Base-by-base conservation (phyloP, 2,113 vertebrate species). In the Baryphthengus martii region DNA sequence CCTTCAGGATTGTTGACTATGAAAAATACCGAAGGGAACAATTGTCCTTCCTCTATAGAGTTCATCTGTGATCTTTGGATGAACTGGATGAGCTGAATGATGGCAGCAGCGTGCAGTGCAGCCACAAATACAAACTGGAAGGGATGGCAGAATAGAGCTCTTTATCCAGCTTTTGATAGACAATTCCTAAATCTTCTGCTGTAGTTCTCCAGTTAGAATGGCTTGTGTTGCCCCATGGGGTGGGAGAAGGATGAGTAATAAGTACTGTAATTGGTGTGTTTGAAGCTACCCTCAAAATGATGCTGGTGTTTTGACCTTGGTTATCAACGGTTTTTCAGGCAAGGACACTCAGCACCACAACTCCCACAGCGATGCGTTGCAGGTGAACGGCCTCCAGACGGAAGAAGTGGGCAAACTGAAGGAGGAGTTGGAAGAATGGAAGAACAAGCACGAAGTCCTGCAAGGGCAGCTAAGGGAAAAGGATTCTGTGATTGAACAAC, bases 381-480 rank as follows among this genome's bases (percentile, higher is more conserved):
- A 99, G 71, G 84, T 99, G 94, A 99, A 99, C 20, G 99, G 99
- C 17, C 90, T 99, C 88, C 99, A 99, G 96, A 94, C 97, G 8
- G 99, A 99, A 93, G 99, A 99, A 96, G 95, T 98, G 23, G 94
- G 97, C 65, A 98, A 98, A 68, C 96, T 99, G 62, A 96, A 90
- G 85, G 98, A 99, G 85, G 98, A 99, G 88, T 8, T 99, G 88
- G 98, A 99, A 92, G 98, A 99, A 78, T 97, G 99, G 93, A 99
- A 98, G 80, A 98, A 82, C 88, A 98, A 98, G 82, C 98, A 98
- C 72, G 94, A 98, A 11, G 78, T 97, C 81, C 97, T 99, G 75
- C 98, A 99, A 94, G 98, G 98, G 67, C 98, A 99, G 37, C 97
- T 99, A 37, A 24, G 92, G 19, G 99, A 99, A 68, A 99, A 98